Percentiles rank a stretch among this genome's conserved stretches.
Conservation (phyloP, 2,113 vertebrate species). For the Xenopus borealis region DNA sequence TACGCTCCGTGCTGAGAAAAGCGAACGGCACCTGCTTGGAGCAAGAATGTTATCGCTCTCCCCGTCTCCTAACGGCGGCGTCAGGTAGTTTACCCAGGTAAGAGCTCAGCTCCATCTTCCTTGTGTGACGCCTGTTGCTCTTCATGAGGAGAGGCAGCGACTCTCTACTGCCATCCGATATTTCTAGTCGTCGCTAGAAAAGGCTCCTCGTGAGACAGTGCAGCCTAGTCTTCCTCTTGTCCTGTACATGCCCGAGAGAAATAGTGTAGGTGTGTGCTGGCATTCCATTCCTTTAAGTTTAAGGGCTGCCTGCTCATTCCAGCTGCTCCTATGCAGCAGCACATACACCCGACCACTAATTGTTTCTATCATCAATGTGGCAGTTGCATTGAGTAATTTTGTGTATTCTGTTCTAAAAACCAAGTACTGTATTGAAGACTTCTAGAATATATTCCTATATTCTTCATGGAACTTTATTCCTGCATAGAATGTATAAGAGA, state of each 20-base stretch:
- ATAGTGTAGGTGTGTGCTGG: background rate
- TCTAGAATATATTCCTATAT: no score
- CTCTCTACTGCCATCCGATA: conserved; percentile 6
- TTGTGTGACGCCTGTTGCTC: conserved; percentile 32
- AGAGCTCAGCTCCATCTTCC: background rate
- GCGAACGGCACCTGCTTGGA: background rate
- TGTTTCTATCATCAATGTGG: no score
- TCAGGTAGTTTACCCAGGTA: conserved; percentile 41
- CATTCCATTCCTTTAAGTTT: conserved; percentile 26
- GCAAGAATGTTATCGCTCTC: conserved; percentile 32
- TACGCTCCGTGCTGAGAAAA: background rate
- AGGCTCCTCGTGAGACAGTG: no score
- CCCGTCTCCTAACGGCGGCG: conserved; percentile 22
- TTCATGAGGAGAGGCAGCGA: background rate
- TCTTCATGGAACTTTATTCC: no score
- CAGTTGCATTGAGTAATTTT: no score
- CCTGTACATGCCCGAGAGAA: no score
- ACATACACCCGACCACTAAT: background rate
- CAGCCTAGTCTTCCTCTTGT: background rate
- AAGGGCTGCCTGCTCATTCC: background rate
- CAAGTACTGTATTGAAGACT: no score
- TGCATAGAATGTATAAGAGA: no score
- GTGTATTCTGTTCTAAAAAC: no score
- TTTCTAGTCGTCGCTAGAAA: background rate
- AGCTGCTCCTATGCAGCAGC: background rate